Percentiles rank a stretch among this genome's conserved stretches.
Conservation (phyloP, 2,888 invertebrate genomes). For the Lepidochitona cinerea region DNA sequence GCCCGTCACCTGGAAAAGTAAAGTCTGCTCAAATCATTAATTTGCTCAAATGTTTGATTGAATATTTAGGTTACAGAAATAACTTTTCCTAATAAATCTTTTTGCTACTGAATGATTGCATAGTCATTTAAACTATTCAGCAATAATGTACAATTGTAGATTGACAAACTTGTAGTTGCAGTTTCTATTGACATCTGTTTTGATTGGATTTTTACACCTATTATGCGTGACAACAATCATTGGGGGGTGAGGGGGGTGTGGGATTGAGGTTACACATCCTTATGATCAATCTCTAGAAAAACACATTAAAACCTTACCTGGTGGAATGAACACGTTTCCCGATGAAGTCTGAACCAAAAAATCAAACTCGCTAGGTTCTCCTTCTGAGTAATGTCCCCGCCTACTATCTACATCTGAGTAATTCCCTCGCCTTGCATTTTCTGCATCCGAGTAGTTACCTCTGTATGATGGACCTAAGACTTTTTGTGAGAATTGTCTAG, state of each 20-base stretch:
- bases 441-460: conserved; percentile 59
- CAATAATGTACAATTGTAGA: too few species aligned
- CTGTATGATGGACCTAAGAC: conserved; percentile 58
- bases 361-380: conserved; percentile 57
- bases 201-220: too few species aligned
- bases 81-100: too few species aligned
- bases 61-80: too few species aligned
- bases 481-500: conserved; percentile 38
- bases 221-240: too few species aligned
- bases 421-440: conserved; percentile 42
- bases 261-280: too few species aligned
- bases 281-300: background rate
- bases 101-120: too few species aligned
- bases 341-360: conserved; percentile 62
- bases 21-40: background rate
- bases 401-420: conserved; percentile 23
- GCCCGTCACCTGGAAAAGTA: conserved; percentile 37
- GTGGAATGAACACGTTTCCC: conserved; percentile 57
- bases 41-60: too few species aligned
- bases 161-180: too few species aligned
- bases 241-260: too few species aligned
- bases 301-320: conserved; percentile 9
- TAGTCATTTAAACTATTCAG: too few species aligned
- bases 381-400: conserved; percentile 45
- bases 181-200: too few species aligned